phyloP scores from a whole-genome alignment of 2,888 invertebrate genomes.

The Chrysolina oricalcia region DNA sequence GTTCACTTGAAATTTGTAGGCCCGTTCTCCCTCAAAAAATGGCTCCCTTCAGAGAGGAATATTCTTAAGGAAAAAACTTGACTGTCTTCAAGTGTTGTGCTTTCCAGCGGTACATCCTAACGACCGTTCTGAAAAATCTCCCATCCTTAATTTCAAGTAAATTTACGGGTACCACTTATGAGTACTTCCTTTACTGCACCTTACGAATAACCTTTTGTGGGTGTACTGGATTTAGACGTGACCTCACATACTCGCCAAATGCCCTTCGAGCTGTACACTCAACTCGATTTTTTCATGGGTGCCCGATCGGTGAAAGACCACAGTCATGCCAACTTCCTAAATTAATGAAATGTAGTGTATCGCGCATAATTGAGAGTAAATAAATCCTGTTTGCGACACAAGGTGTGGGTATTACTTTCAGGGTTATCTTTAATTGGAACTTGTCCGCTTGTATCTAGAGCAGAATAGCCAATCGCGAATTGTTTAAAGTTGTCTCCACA shows the following conservation, averaged over 20 bases:
- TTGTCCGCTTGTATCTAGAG: not conserved
- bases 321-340: slow-evolving; percentile 4
- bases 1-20: too few species aligned
- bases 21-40: too few species aligned
- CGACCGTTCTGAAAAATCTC: too few species aligned
- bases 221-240: slow-evolving; percentile 8
- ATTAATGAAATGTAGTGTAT: not conserved
- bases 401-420: slow-evolving; percentile 11
- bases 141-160: not conserved
- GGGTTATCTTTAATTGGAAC: not conserved
- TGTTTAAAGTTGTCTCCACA: not conserved
- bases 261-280: slow-evolving; percentile 15
- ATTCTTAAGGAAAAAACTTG: too few species aligned
- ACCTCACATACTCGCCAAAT: slow-evolving; percentile 1
- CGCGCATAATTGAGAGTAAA: not conserved
- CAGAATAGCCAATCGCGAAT: not conserved
- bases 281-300: not conserved
- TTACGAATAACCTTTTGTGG: slow-evolving; percentile 4
- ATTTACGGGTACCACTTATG: not conserved
- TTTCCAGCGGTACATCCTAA: too few species aligned
- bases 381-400: slow-evolving; percentile 15
- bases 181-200: not conserved
- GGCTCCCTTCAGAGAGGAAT: too few species aligned
- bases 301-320: not conserved
- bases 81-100: too few species aligned